Evolutionary conservation across 2,113 vertebrate species (phyloP).

Genomic region (Nannobrachium achirus): DNA sequence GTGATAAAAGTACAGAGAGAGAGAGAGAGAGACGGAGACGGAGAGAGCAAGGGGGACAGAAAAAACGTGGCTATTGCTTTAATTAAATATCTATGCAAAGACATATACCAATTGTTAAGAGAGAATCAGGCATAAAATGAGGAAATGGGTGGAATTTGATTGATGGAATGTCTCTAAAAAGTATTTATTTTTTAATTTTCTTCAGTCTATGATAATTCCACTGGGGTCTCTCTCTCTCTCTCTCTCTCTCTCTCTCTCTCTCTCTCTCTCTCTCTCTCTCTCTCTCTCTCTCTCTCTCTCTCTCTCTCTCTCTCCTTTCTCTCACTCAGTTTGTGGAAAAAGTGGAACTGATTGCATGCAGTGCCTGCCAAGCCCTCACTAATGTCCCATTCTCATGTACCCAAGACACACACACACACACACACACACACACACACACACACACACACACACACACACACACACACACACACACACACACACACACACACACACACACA

Average conservation of each 20-base stretch:
- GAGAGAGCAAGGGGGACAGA: not conserved
- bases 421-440: not conserved
- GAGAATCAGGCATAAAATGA: too few relatives aligned
- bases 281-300: constrained; percentile 46
- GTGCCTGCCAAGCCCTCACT: constrained; percentile 88
- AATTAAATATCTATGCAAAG: too few relatives aligned
- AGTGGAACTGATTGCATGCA: constrained; percentile 83
- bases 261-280: constrained; percentile 20
- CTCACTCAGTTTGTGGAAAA: constrained; percentile 58
- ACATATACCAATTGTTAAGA: too few relatives aligned
- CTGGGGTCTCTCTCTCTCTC: not conserved
- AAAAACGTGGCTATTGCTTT: too few relatives aligned
- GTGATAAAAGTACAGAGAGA: constrained; percentile 26
- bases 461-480: constrained; percentile 3
- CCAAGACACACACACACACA: constrained; percentile 39
- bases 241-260: not conserved
- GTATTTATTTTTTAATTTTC: not conserved
- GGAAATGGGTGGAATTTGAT: too few relatives aligned
- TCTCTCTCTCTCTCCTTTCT: constrained; percentile 40
- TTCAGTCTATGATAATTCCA: not conserved
- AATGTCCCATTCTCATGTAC: constrained; percentile 91
- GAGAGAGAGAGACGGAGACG: constrained; percentile 28
- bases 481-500: constrained; percentile 32
- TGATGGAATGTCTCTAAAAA: too few relatives aligned
- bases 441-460: constrained; percentile 5